A percentile compares a stretch with the other conserved stretches of the same genome.
These are phyloP conservation scores for Clistopyga incitator DNA, from an alignment of 2,888 invertebrate species.

Conservation along the genomic window DNA sequence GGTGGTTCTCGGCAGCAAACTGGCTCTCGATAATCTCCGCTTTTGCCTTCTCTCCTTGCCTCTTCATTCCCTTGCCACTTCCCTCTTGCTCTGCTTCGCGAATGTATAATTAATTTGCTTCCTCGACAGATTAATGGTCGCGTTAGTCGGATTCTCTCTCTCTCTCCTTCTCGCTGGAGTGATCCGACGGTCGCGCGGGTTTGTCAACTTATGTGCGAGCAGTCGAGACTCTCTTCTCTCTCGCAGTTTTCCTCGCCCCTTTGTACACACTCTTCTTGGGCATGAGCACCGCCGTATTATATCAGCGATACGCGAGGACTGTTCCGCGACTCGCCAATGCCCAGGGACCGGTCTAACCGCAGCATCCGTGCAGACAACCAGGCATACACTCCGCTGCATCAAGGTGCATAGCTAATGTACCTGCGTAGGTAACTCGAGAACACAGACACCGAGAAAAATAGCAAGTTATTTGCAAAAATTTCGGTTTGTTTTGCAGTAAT, in stretches of 20 bases:
- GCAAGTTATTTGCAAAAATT: too few species aligned
- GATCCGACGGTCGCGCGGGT: slow-evolving; percentile 39
- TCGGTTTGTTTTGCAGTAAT: too few species aligned
- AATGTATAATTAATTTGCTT: slow-evolving; percentile 77
- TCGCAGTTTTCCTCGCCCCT: slow-evolving; percentile 27
- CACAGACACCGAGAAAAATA: slow-evolving; percentile 9
- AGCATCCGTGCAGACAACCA: slow-evolving; percentile 35
- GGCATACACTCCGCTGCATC: slow-evolving; percentile 7
- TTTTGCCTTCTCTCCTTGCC: slow-evolving; percentile 40
- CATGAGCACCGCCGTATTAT: slow-evolving; percentile 6
- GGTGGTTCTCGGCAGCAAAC: slow-evolving; percentile 58
- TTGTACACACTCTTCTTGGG: slow-evolving; percentile 26
- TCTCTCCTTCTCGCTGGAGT: slow-evolving; percentile 4
- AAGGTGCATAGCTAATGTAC: slow-evolving; percentile 3
- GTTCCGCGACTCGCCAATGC: slow-evolving; percentile 49
- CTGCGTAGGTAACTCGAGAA: slow-evolving; percentile 14
- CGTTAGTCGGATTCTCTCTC: slow-evolving; percentile 65
- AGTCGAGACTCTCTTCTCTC: slow-evolving; percentile 40
- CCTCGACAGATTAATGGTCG: slow-evolving; percentile 76
- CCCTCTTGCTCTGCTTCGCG: slow-evolving; percentile 58
- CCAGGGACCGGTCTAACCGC: slow-evolving; percentile 56
- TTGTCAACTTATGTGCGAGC: slow-evolving; percentile 60
- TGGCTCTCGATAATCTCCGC: slow-evolving; percentile 67
- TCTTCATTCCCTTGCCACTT: slow-evolving; percentile 55
- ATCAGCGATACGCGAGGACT: slow-evolving; percentile 22